A percentile compares a stretch with the other conserved stretches of the same genome.
These are phyloP conservation scores for Amphiprion ocellaris DNA, from an alignment of 2,113 vertebrate species.

Conservation along the genomic window DNA sequence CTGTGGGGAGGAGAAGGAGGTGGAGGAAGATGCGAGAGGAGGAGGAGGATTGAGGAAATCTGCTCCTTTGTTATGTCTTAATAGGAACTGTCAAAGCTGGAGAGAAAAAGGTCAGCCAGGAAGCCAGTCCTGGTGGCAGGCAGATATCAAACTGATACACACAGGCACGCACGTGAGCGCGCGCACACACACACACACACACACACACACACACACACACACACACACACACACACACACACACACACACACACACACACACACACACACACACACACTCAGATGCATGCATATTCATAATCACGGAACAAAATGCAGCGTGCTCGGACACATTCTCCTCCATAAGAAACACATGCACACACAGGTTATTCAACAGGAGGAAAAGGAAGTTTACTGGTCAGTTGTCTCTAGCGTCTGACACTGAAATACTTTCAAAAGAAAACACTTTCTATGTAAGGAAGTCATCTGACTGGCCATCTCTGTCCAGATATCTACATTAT, in stretches of 20 bases:
- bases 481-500: no score
- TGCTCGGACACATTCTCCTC: no score
- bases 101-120: slow-evolving; percentile 70
- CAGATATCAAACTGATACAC: slow-evolving; percentile 25
- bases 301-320: no score
- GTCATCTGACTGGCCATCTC: no score
- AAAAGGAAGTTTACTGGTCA: no score
- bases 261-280: neutral
- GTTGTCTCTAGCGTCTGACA: no score
- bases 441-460: no score
- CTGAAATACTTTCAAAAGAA: no score
- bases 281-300: neutral
- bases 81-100: slow-evolving; percentile 66
- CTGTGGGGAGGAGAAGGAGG: slow-evolving; percentile 29
- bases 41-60: slow-evolving; percentile 48
- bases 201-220: neutral
- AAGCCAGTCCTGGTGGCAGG: slow-evolving; percentile 35
- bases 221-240: neutral
- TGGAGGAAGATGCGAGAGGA: slow-evolving; percentile 13
- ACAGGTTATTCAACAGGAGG: no score
- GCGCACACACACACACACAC: no score
- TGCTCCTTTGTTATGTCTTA: slow-evolving; percentile 72
- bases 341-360: no score
- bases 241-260: no score
- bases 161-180: neutral